These are phyloP conservation scores for Glossosoma conforme DNA, from an alignment of 1,140 invertebrate genomes.

Conservation along the genomic window DNA sequence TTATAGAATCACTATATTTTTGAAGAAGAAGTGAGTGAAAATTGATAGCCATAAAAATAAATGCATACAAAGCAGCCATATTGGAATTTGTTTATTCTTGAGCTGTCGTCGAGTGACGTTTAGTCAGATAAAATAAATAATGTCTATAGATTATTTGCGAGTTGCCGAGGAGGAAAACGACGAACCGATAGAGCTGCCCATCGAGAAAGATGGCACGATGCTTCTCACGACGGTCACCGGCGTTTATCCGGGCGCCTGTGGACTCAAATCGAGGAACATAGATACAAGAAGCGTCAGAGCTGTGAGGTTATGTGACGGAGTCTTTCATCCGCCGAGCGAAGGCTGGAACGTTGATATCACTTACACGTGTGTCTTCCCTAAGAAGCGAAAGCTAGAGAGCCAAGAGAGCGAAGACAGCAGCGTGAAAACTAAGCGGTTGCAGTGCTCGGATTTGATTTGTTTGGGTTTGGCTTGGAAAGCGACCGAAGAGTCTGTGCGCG, in stretches of 20 bases:
- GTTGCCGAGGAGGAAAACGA: slow-evolving; percentile 66
- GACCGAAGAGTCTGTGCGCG: slow-evolving; percentile 87
- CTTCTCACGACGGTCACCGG: slow-evolving; percentile 82
- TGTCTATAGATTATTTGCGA: slow-evolving; percentile 41
- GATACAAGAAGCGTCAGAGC: slow-evolving; percentile 83
- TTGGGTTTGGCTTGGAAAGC: slow-evolving; percentile 96
- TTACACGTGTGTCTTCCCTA: slow-evolving; percentile 95
- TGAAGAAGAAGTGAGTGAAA: too few relatives aligned
- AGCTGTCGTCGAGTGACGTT: too few relatives aligned
- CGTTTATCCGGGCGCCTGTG: slow-evolving; percentile 80
- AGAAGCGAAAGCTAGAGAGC: too few relatives aligned
- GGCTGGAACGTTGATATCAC: slow-evolving; percentile 83
- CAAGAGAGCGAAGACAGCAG: slow-evolving; percentile 85
- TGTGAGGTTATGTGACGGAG: slow-evolving; percentile 80
- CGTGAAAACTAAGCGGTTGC: slow-evolving; percentile 83
- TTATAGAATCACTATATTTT: too few relatives aligned
- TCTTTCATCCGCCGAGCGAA: slow-evolving; percentile 80
- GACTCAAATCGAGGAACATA: slow-evolving; percentile 87
- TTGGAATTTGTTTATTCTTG: too few relatives aligned
- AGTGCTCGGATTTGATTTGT: slow-evolving; percentile 95
- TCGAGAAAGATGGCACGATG: slow-evolving; percentile 84
- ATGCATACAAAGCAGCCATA: too few relatives aligned
- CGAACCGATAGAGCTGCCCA: slow-evolving; percentile 91
- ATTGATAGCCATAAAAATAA: too few relatives aligned
- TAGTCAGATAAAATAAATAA: too few relatives aligned